A percentile compares a stretch with the other conserved stretches of the same genome.
Conservation (phyloP, 2,797 vertebrate genomes). For the Choloepus didactylus region DNA sequence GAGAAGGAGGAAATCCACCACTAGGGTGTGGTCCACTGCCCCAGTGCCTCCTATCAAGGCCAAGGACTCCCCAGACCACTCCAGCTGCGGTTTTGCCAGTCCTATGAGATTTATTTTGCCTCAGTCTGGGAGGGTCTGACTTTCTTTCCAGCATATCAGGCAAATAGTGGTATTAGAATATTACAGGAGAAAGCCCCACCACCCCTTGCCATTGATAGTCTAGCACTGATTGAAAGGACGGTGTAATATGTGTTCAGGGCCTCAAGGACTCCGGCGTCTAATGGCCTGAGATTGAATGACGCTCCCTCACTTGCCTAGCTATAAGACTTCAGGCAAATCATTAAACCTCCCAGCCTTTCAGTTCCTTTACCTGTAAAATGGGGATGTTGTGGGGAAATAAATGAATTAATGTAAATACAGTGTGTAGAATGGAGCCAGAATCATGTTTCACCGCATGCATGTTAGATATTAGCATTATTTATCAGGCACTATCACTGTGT, state of each 20-base stretch:
- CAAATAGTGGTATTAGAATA: not conserved
- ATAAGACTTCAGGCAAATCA: not conserved
- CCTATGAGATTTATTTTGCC: not conserved
- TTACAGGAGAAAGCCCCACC: not conserved
- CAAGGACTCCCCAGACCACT: too few relatives aligned
- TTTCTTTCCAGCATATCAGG: not conserved
- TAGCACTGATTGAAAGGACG: not conserved
- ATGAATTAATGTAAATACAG: not conserved
- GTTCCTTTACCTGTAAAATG: not conserved
- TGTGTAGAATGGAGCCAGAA: not conserved
- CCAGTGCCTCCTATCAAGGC: not conserved
- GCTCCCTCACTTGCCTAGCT: accelerated
- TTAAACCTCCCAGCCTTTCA: not conserved
- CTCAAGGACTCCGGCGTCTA: not conserved
- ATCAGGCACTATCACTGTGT: not conserved
- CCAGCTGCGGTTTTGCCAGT: not conserved
- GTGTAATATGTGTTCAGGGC: not conserved
- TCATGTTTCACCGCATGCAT: not conserved
- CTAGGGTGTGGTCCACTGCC: accelerated
- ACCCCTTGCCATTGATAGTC: too few relatives aligned
- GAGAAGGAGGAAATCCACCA: accelerated
- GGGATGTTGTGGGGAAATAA: not conserved
- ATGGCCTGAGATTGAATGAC: not conserved
- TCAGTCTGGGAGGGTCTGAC: not conserved
- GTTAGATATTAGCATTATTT: not conserved